phyloP scores from a whole-genome alignment of 2,113 vertebrate species.

The Aldabrachelys gigantea region DNA sequence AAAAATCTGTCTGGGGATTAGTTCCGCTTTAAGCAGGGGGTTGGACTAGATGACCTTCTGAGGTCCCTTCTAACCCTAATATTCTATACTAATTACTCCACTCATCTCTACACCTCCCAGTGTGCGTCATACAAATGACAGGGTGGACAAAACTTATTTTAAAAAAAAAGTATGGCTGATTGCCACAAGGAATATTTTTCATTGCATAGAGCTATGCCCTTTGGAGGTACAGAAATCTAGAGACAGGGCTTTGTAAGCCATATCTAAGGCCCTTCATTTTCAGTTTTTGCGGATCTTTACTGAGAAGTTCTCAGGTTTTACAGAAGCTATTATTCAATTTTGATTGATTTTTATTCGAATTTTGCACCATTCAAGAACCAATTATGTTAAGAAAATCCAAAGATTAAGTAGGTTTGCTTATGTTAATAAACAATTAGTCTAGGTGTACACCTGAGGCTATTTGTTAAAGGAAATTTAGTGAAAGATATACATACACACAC shows the following conservation, averaged over 20 bases:
- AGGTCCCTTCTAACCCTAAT: no score
- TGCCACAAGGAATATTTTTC: neutral
- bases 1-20: no score
- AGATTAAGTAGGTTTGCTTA: neutral
- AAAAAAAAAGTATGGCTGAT: neutral
- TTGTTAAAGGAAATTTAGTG: neutral
- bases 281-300: neutral
- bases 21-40: no score
- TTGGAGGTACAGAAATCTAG: neutral
- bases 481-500: neutral
- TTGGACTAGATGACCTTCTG: no score
- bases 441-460: neutral
- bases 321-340: neutral
- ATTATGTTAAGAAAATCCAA: neutral
- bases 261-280: neutral
- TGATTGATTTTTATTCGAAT: neutral
- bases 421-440: neutral
- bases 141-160: rapidly evolving
- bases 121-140: neutral
- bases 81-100: neutral
- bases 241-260: neutral
- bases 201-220: neutral
- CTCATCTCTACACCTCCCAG: neutral
- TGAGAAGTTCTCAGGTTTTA: neutral
- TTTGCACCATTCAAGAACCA: neutral